Evolutionary conservation across 2,888 invertebrate genomes (phyloP).

Genomic region (Magallana nippona): DNA sequence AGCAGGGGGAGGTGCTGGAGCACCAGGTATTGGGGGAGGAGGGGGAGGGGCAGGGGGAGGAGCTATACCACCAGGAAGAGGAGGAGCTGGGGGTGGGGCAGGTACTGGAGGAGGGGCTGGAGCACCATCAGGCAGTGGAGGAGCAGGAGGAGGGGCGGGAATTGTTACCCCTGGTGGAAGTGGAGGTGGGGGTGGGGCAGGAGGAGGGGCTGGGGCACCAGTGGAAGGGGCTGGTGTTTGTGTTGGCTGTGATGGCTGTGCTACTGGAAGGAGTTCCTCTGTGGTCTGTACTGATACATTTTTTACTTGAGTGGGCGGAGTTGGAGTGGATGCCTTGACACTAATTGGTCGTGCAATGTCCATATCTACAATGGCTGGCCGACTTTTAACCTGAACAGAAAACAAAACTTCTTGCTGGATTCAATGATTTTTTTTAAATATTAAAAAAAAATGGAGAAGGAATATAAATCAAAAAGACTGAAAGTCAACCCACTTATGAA

Average conservation of each 20-base stretch:
- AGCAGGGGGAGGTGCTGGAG: not conserved
- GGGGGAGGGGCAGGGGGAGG: slow-evolving; percentile 27
- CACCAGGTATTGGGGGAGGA: slow-evolving; percentile 6
- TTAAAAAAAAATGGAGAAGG: no score
- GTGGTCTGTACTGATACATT: slow-evolving; percentile 7
- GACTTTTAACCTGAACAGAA: not conserved
- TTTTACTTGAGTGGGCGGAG: not conserved
- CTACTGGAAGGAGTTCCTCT: slow-evolving; percentile 6
- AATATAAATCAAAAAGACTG: no score
- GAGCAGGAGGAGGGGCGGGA: slow-evolving; percentile 28
- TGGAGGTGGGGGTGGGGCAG: slow-evolving; percentile 4
- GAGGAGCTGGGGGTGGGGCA: slow-evolving; percentile 26
- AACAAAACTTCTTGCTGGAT: not conserved
- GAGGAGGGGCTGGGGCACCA: slow-evolving; percentile 32
- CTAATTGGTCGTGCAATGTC: slow-evolving; percentile 8
- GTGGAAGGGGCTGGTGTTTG: not conserved
- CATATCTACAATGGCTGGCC: slow-evolving; percentile 13
- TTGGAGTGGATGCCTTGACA: not conserved
- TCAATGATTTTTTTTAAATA: no score
- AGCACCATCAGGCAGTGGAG: not conserved
- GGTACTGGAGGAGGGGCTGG: slow-evolving; percentile 20
- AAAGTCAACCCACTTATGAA: no score
- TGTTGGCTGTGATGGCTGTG: not conserved
- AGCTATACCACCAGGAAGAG: not conserved
- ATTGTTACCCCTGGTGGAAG: slow-evolving; percentile 29